Conservation (phyloP, 2,888 invertebrate genomes). For the Proisotoma minuta region DNA sequence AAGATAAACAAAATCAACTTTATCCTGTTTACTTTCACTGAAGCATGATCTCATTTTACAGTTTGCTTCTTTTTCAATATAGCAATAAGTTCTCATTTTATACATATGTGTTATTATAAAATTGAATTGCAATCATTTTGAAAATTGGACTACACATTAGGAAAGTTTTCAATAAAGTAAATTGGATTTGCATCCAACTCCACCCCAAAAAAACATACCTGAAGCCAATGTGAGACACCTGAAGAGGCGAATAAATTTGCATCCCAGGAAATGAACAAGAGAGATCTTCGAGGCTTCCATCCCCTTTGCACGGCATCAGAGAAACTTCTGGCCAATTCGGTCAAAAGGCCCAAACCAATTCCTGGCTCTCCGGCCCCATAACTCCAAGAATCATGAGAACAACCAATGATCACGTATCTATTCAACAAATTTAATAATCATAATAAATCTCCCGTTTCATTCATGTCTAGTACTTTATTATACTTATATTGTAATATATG, state of each 20-base stretch:
- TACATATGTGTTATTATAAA: too few relatives aligned
- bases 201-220: slow-evolving; percentile 36
- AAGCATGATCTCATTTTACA: too few relatives aligned
- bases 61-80: too few relatives aligned
- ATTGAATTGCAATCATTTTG: too few relatives aligned
- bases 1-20: neutral
- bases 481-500: too few relatives aligned
- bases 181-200: neutral
- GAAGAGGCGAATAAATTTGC: slow-evolving; percentile 44
- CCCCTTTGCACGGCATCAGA: slow-evolving; percentile 43
- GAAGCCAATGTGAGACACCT: slow-evolving; percentile 45
- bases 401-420: slow-evolving; percentile 46
- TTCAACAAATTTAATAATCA: too few relatives aligned
- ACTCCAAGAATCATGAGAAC: slow-evolving; percentile 45
- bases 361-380: slow-evolving; percentile 46
- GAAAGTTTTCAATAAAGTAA: neutral
- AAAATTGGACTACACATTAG: neutral
- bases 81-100: too few relatives aligned
- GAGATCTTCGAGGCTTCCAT: slow-evolving; percentile 44
- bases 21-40: neutral
- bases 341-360: slow-evolving; percentile 41
- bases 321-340: slow-evolving; percentile 45
- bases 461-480: too few relatives aligned
- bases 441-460: too few relatives aligned
- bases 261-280: slow-evolving; percentile 46